Base-by-base conservation (phyloP, 2,888 invertebrate genomes). In the Lochmaea capreae region DNA sequence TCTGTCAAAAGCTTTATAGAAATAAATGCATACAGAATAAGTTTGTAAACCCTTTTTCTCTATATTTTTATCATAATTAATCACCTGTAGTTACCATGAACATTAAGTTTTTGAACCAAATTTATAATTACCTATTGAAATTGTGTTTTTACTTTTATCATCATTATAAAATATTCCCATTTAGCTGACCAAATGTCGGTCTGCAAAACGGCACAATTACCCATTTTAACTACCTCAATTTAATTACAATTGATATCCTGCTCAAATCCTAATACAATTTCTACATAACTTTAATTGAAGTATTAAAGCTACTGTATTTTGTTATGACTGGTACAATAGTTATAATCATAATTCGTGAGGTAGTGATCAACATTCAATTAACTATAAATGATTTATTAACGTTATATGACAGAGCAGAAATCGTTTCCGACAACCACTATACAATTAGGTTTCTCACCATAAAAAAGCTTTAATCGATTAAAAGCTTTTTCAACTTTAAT, bases 301-400 rank as follows among this genome's bases (percentile, higher is more conserved):
- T 42, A 62, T 62, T 43, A 39, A 42, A 42, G 43, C 62, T 63
- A 63, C 62, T 43, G 62, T 43, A 43, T 63, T 18, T 43, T 42
- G 16, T 63, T 16, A 63, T 18, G 42, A 18, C 11, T 63, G 43
- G 39, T 43, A 63, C 62, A 39, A 16, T 43, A 63, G 62, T 67
- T 16, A 22, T 49, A 22, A 49, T 33, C 54, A 33, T 67, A 57
- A 18, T 43, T 12, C 42, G 16, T 4, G 16, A 63, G 18, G 12
- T 43, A 43, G 39, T 43, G 62, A 69, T 73, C 57, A 73, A 59
- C 73, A 69, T 73, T 76, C 62, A 71, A 76, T 76, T 71, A 76
- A 70, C 72, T 73, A 68, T 71, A 73, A 73, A 71, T 73, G 70
- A 67, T 73, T 76, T 76, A 76, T 76, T 67, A 68, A 43, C 71